Evolutionary conservation across 2,888 invertebrate species (phyloP).

Genomic region (Patella ulyssiponensis): DNA sequence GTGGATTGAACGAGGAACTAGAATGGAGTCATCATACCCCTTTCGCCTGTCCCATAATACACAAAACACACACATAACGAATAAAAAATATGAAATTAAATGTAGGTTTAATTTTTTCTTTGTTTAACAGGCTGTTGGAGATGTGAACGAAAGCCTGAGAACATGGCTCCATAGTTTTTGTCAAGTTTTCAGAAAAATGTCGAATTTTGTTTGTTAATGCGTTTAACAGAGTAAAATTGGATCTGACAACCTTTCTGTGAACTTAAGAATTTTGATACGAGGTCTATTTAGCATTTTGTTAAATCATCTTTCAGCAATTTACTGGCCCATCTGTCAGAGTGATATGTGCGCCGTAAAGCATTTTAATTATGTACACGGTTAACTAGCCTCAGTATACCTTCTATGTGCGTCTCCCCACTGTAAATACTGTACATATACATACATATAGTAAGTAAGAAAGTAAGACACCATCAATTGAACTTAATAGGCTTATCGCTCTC

Average conservation of each 20-base stretch:
- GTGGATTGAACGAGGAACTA: too few species aligned
- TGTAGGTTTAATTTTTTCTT: too few species aligned
- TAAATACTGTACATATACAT: not conserved
- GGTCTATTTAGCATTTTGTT: constrained; percentile 1
- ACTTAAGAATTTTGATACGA: constrained; percentile 3
- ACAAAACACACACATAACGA: too few species aligned
- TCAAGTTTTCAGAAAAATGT: not conserved
- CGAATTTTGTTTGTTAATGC: constrained; percentile 9
- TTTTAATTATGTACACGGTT: constrained; percentile 4
- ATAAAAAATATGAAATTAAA: too few species aligned
- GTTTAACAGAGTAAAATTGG: not conserved
- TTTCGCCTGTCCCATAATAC: too few species aligned
- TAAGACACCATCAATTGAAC: not conserved
- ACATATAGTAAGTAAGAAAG: not conserved
- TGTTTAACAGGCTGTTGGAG: constrained; percentile 3
- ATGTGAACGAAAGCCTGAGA: not conserved
- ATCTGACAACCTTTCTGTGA: not conserved
- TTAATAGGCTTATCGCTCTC: constrained; percentile 1
- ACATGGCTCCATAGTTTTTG: not conserved
- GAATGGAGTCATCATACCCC: too few species aligned
- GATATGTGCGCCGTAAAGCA: not conserved
- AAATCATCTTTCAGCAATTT: constrained; percentile 2
- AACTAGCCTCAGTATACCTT: too few species aligned
- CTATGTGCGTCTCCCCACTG: not conserved
- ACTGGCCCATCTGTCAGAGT: not conserved